Percentiles rank a stretch among this genome's conserved stretches.
These are phyloP conservation scores for Scaptomyza hsui DNA, from an alignment of 1,140 invertebrate genomes.

Conservation along the genomic window DNA sequence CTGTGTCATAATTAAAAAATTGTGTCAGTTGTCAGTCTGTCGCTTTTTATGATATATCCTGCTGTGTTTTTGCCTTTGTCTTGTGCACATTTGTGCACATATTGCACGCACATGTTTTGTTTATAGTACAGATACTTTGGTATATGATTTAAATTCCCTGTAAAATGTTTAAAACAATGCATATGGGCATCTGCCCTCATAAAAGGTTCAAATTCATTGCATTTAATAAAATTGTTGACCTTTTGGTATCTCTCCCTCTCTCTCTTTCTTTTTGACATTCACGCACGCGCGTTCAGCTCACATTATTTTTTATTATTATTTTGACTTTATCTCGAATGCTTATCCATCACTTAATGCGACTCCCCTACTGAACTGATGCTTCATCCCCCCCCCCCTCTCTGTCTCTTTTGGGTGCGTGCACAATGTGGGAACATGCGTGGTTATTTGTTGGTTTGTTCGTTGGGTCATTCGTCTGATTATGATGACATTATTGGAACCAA, in stretches of 20 bases:
- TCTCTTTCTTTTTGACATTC: conserved; percentile 8
- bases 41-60: conserved; percentile 35
- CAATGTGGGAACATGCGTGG: conserved; percentile 61
- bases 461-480: conserved; percentile 49
- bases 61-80: background rate
- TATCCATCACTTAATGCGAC: conserved; percentile 52
- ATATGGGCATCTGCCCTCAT: conserved; percentile 68
- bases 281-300: conserved; percentile 43
- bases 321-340: conserved; percentile 68
- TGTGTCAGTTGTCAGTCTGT: conserved; percentile 28
- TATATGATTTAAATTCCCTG: background rate
- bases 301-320: conserved; percentile 76
- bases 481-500: conserved; percentile 66
- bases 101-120: conserved; percentile 68
- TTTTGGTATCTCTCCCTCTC: conserved; percentile 17
- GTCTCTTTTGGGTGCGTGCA: conserved; percentile 5
- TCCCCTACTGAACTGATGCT: background rate
- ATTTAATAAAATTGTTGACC: conserved; percentile 66
- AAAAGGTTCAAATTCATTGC: conserved; percentile 66
- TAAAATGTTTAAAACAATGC: conserved; percentile 55
- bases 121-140: conserved; percentile 13
- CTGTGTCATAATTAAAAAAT: conserved; percentile 29
- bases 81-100: conserved; percentile 52
- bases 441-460: no score
- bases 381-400: background rate